Conservation (phyloP, 2,888 invertebrate genomes). For the Molanna angustata region DNA sequence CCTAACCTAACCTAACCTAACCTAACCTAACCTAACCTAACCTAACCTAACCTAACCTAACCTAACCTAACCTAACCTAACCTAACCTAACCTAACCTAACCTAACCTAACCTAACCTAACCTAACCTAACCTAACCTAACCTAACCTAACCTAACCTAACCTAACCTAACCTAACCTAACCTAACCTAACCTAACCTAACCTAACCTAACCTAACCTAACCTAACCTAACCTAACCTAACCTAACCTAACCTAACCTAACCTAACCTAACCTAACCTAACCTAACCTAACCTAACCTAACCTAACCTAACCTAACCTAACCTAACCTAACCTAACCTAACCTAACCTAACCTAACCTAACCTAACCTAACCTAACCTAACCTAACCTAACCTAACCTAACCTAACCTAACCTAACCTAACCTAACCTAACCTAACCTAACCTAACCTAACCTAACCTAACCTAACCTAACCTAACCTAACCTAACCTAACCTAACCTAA, state of each 20-base stretch:
- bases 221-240: conserved; percentile 11
- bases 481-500: conserved; percentile 11
- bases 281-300: conserved; percentile 4
- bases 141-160: conserved; percentile 8
- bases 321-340: conserved; percentile 10
- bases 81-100: conserved; percentile 11
- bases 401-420: conserved; percentile 11
- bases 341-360: conserved; percentile 11
- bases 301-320: conserved; percentile 11
- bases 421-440: conserved; percentile 11
- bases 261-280: conserved; percentile 11
- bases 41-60: conserved; percentile 11
- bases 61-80: conserved; percentile 10
- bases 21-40: conserved; percentile 10
- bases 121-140: conserved; percentile 11
- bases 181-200: conserved; percentile 11
- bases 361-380: conserved; percentile 11
- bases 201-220: conserved; percentile 10
- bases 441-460: conserved; percentile 11
- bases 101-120: conserved; percentile 11
- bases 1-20: conserved; percentile 10
- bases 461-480: conserved; percentile 11
- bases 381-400: conserved; percentile 11
- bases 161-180: conserved; percentile 11
- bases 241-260: conserved; percentile 11